Evolutionary conservation across 2,113 vertebrate species (phyloP).

Genomic region (Bettongia penicillata): DNA sequence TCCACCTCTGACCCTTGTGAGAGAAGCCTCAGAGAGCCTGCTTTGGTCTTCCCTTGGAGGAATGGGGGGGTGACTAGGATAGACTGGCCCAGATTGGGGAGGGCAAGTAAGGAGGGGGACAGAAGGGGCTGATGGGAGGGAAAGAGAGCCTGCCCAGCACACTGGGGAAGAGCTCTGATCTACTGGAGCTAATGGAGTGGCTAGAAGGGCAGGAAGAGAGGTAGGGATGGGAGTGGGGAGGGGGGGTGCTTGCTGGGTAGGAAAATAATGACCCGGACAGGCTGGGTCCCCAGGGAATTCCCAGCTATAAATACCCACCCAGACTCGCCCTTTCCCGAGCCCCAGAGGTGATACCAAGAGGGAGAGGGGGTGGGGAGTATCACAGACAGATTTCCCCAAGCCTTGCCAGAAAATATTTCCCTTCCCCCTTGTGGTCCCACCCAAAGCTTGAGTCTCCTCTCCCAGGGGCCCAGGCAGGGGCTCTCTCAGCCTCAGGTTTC

Average conservation of each 20-base stretch:
- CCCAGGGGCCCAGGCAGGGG: not conserved
- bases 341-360: not conserved
- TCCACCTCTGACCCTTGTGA: not conserved
- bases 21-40: not conserved
- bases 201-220: not conserved
- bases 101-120: not conserved
- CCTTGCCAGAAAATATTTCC: not conserved
- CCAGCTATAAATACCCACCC: not conserved
- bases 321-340: not conserved
- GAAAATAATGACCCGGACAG: constrained; percentile 29
- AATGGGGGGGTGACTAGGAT: not conserved
- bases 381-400: not conserved
- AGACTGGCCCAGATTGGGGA: not conserved
- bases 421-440: not conserved
- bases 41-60: not conserved
- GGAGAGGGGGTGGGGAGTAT: not conserved
- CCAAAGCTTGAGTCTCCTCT: not conserved
- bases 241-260: not conserved
- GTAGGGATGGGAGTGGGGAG: not conserved
- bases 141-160: not conserved
- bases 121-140: fast-evolving
- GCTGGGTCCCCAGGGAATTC: not conserved
- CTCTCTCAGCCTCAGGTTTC: not conserved
- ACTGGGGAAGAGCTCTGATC: not conserved
- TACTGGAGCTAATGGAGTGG: not conserved